Evolutionary conservation across 2,113 vertebrate genomes (phyloP).

Genomic region (Notothenia coriiceps): DNA sequence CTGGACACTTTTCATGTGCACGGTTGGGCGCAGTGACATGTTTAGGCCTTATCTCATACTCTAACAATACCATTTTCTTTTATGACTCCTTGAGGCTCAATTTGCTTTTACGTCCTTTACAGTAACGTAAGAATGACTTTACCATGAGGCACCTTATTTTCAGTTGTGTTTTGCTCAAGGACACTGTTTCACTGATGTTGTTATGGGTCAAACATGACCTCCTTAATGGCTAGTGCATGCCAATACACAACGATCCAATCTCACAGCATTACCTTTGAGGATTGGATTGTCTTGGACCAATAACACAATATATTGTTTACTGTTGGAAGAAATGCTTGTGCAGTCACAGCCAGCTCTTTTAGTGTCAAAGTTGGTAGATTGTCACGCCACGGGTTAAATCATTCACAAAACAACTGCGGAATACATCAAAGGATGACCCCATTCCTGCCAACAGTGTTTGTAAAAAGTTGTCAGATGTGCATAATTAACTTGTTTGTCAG

Average conservation of each 20-base stretch:
- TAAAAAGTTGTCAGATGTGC: constrained; percentile 5
- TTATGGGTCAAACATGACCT: constrained; percentile 11
- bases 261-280: not conserved
- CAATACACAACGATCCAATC: not conserved
- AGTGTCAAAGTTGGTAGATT: constrained; percentile 30
- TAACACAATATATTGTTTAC: constrained; percentile 15
- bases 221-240: not conserved
- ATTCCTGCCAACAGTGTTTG: not conserved
- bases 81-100: not conserved
- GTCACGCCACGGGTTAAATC: constrained; percentile 32
- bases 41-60: constrained; percentile 47
- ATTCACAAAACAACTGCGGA: constrained; percentile 22
- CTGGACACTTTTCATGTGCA: constrained; percentile 15
- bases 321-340: constrained; percentile 17
- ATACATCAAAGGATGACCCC: constrained; percentile 1
- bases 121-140: not conserved
- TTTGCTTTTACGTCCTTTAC: not conserved
- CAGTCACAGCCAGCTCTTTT: constrained; percentile 5
- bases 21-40: constrained; percentile 13
- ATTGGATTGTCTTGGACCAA: constrained; percentile 28
- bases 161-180: not conserved
- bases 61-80: no score
- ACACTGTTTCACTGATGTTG: not conserved
- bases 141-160: not conserved
- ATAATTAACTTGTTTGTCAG: constrained; percentile 6